Base-by-base conservation (phyloP, 2,888 invertebrate species). In the Lepas anatifera region DNA sequence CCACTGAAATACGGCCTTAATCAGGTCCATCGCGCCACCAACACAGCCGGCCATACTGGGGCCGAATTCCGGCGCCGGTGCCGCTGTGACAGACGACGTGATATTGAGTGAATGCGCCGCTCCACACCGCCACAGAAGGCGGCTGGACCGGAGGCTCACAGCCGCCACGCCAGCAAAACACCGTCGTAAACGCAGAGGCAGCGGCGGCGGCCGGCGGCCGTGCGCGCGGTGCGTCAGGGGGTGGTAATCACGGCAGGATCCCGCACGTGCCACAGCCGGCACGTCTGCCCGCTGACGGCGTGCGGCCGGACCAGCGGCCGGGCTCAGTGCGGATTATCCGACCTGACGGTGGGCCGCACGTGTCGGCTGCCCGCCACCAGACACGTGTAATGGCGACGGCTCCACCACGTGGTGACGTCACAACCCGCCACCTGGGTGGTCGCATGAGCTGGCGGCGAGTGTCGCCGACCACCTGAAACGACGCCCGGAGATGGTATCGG, bases 1-100 rank as follows among this genome's bases (percentile, higher is more conserved):
- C 32, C 29, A 8, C 27, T 58, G 58, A 58, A 58, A 58, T 58
- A 58, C 58, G 58, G 58, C 58, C 58, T 58, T 58, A 58, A 58
- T 58, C 58, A 58, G 58, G 18, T 58, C 18, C 58, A 58, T 58
- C 41, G 48, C 48, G 48, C 48, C 48, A 25, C 48, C 48, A 22
- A 46, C 46, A 16, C 46, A 22, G 46, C 10, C 46, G 46, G 46
- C 46, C 46, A 46, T 46, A 46, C 18, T 16, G 18, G 10, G 16
- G 43, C 43, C 43, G 43, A 18, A 25, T 48, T n/a, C 16, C 48
- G 48, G 48, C n/a, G 7, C 32, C 18, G 18, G 32, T 18, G 22
- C 27, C 22, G 29, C 52, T 16, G 52, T 29, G 52, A 52, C 52
- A 52, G 52, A 29, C 29, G 10, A 29, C 27, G 29, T 16, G 52